Percentiles rank a stretch among this genome's conserved stretches.
Conservation (phyloP, 2,797 vertebrate genomes). For the Sparidentex hasta region DNA sequence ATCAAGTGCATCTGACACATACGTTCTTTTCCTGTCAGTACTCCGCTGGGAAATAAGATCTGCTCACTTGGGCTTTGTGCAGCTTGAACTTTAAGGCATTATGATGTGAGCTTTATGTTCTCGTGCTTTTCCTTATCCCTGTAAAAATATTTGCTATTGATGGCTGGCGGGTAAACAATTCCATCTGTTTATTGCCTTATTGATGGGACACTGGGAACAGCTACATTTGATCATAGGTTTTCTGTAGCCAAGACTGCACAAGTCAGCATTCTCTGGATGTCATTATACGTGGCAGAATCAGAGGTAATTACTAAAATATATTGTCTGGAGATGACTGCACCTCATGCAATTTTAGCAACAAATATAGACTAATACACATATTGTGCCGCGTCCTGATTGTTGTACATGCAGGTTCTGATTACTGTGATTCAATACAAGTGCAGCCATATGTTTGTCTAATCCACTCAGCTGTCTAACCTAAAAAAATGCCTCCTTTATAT, state of each 20-base stretch:
- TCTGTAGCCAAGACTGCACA: constrained; percentile 56
- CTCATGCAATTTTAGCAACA: constrained; percentile 23
- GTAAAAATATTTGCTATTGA: constrained; percentile 59
- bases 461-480: constrained; percentile 21
- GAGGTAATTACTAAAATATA: constrained; percentile 59
- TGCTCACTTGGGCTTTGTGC: constrained; percentile 63
- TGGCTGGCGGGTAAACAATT: constrained; percentile 60
- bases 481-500: constrained; percentile 14
- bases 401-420: constrained; percentile 7
- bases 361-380: constrained; percentile 15
- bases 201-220: constrained; percentile 79
- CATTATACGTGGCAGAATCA: constrained; percentile 65
- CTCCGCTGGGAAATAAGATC: constrained; percentile 75
- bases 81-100: constrained; percentile 58
- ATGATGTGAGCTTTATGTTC: constrained; percentile 59
- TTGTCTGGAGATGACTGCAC: constrained; percentile 42
- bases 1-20: constrained; percentile 45
- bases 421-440: constrained; percentile 29
- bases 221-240: constrained; percentile 68
- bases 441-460: constrained; percentile 47
- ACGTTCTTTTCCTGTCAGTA: constrained; percentile 41
- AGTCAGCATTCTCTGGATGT: constrained; percentile 67
- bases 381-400: background rate
- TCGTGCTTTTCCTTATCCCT: constrained; percentile 46
- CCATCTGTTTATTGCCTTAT: constrained; percentile 65